These are phyloP conservation scores for Yponomeuta malinellus DNA, from an alignment of 2,888 invertebrate species.

Conservation along the genomic window DNA sequence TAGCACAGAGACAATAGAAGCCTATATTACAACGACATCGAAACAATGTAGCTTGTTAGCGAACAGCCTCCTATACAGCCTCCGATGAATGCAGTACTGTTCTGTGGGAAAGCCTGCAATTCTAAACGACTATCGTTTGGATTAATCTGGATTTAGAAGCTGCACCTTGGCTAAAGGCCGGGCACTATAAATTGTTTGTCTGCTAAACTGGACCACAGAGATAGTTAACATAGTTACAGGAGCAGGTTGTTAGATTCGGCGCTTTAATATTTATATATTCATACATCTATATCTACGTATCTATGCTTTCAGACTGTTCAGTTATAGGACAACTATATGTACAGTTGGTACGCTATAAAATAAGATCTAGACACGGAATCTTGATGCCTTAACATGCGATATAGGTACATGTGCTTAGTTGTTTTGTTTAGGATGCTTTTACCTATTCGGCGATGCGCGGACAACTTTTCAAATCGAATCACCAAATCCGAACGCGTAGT, in stretches of 20 bases:
- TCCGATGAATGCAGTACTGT: background rate
- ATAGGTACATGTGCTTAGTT: too few species aligned
- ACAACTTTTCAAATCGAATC: background rate
- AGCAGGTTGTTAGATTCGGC: too few species aligned
- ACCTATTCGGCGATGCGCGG: too few species aligned
- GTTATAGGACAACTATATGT: too few species aligned
- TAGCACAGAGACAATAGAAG: background rate
- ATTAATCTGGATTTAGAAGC: background rate
- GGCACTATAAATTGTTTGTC: background rate
- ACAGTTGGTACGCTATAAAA: too few species aligned
- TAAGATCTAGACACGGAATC: too few species aligned
- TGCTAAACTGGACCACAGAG: background rate
- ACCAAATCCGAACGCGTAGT: background rate
- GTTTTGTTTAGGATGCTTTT: too few species aligned
- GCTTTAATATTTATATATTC: too few species aligned
- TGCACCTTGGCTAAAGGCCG: background rate
- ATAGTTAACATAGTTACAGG: too few species aligned
- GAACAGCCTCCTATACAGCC: background rate
- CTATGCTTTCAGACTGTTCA: too few species aligned
- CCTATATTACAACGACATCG: background rate
- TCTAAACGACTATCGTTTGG: background rate
- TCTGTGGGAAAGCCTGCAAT: background rate
- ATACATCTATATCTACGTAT: too few species aligned
- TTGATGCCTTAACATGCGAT: too few species aligned
- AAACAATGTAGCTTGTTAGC: background rate